A percentile compares a stretch with the other conserved stretches of the same genome.
Conservation (phyloP, 2,113 vertebrate species). For the Parotia lawesii region DNA sequence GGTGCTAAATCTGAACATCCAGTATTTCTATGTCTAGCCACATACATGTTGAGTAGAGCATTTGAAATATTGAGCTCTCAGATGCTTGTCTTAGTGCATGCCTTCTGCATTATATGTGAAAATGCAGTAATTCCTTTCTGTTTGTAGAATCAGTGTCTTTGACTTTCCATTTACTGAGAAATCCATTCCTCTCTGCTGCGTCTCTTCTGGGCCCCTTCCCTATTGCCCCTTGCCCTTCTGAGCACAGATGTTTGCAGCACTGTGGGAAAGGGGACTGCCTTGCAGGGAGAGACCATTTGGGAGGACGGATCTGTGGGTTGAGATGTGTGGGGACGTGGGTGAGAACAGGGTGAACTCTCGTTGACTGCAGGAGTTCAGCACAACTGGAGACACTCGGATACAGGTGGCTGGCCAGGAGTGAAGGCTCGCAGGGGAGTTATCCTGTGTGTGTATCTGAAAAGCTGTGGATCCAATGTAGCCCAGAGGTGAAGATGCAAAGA, state of each 20-base stretch:
- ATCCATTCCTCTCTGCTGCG: neutral
- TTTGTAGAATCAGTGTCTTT: neutral
- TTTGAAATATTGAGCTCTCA: neutral
- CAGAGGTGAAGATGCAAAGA: neutral
- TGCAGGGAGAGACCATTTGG: neutral
- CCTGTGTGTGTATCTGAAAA: neutral
- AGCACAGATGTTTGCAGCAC: neutral
- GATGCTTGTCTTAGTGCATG: neutral
- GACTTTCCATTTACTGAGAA: neutral
- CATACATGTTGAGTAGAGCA: neutral
- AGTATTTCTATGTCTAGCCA: neutral
- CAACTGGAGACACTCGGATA: neutral
- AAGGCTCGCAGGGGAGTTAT: neutral
- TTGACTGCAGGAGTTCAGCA: neutral
- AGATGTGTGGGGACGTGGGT: neutral
- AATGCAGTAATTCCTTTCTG: neutral
- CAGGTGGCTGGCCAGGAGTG: neutral
- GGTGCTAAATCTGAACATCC: neutral
- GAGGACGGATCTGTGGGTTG: neutral
- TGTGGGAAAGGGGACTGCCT: neutral
- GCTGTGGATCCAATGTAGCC: neutral
- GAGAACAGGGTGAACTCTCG: accelerated
- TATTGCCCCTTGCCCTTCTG: neutral
- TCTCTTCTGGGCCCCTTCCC: neutral
- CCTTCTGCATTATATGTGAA: neutral